These are phyloP conservation scores for Bombycilla garrulus DNA, from an alignment of 2,113 vertebrate species.

Conservation along the genomic window DNA sequence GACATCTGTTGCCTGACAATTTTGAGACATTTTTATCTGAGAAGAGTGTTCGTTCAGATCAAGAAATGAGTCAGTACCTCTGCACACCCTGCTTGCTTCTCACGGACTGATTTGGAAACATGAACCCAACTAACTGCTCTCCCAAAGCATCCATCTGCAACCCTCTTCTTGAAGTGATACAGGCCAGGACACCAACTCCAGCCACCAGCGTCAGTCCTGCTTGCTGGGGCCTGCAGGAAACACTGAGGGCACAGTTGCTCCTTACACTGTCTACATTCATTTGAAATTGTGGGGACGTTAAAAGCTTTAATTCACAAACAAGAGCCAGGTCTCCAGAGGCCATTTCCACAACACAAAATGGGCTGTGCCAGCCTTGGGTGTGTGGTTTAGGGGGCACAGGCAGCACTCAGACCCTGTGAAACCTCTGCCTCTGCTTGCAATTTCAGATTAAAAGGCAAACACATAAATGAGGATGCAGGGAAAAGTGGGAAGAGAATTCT, in stretches of 20 bases:
- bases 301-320: background rate
- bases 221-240: background rate
- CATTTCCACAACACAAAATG: background rate
- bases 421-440: background rate
- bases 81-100: background rate
- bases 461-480: background rate
- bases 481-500: background rate
- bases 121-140: background rate
- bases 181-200: background rate
- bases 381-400: background rate
- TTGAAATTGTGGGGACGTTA: background rate
- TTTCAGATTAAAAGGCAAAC: background rate
- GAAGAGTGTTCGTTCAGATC: background rate
- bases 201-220: background rate
- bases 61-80: background rate
- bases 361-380: background rate
- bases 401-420: background rate
- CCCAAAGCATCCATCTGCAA: background rate
- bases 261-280: background rate
- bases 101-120: background rate
- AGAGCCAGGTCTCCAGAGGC: background rate
- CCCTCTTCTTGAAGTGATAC: background rate
- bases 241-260: accelerated
- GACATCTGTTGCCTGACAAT: background rate
- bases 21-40: background rate